Evolutionary conservation across 2,113 vertebrate genomes (phyloP).

Genomic region (Boleophthalmus pectinirostris): DNA sequence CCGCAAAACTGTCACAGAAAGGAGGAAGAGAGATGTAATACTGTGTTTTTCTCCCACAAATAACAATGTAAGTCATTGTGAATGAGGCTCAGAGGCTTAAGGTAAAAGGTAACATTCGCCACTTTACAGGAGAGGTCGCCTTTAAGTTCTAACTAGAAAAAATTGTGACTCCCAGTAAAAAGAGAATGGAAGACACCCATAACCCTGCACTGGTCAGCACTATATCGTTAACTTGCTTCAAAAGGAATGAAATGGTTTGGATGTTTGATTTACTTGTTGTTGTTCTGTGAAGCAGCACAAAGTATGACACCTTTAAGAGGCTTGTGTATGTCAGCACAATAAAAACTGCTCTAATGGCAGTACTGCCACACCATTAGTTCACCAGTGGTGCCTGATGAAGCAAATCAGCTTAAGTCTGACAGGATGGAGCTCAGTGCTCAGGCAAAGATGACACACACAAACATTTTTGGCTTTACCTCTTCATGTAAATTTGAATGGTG

Average conservation of each 20-base stretch:
- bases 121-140: background rate
- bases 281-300: background rate
- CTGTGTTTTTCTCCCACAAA: background rate
- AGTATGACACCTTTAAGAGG: background rate
- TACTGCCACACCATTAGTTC: background rate
- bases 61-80: background rate
- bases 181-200: background rate
- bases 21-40: background rate
- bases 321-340: background rate
- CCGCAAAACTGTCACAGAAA: conserved; percentile 84
- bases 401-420: background rate
- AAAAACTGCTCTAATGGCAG: background rate
- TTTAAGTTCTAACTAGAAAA: background rate
- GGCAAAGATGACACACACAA: background rate
- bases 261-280: background rate
- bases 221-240: background rate
- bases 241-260: background rate
- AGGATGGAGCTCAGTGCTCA: background rate
- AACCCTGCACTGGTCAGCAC: too few relatives aligned
- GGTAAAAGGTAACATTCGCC: background rate
- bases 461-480: background rate
- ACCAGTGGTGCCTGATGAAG: background rate
- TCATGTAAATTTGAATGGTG: background rate
- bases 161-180: too few relatives aligned
- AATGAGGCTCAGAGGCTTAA: background rate